Conservation (phyloP, 2,888 invertebrate species). For the Mesoligia furuncula region DNA sequence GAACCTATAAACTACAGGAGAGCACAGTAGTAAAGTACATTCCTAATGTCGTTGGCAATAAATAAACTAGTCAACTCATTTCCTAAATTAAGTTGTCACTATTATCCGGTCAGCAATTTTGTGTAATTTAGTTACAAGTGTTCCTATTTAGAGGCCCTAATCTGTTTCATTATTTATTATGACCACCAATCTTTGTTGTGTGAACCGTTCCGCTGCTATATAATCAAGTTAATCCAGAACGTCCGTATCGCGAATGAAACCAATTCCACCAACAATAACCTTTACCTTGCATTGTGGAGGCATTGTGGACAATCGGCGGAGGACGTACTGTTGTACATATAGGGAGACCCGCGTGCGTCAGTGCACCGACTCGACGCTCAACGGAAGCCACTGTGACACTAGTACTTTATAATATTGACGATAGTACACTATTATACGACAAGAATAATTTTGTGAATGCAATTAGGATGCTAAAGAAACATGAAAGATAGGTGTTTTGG, state of each 20-base stretch:
- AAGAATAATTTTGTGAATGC: constrained; percentile 8
- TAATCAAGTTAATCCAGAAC: constrained; percentile 74
- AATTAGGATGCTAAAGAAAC: not conserved
- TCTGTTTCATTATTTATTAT: constrained; percentile 52
- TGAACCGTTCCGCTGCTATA: constrained; percentile 65
- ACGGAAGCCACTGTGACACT: constrained; percentile 31
- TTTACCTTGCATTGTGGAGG: constrained; percentile 86
- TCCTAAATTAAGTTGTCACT: constrained; percentile 54
- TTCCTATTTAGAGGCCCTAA: constrained; percentile 48
- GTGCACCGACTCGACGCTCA: constrained; percentile 45
- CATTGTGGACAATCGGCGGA: constrained; percentile 68
- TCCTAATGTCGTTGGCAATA: constrained; percentile 26
- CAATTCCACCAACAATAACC: constrained; percentile 85
- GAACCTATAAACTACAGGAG: not conserved
- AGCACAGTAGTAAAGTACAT: not conserved
- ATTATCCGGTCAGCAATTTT: constrained; percentile 60
- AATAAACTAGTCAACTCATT: constrained; percentile 32
- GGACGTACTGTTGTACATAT: constrained; percentile 51
- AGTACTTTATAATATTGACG: constrained; percentile 45
- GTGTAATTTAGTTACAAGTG: constrained; percentile 48
- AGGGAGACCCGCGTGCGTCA: constrained; percentile 71
- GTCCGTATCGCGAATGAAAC: constrained; percentile 76
- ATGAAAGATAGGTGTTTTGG: not conserved
- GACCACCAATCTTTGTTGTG: constrained; percentile 45
- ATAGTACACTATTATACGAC: constrained; percentile 11